These are phyloP conservation scores for Trematomus bernacchii DNA, from an alignment of 2,797 vertebrate species.

Conservation along the genomic window DNA sequence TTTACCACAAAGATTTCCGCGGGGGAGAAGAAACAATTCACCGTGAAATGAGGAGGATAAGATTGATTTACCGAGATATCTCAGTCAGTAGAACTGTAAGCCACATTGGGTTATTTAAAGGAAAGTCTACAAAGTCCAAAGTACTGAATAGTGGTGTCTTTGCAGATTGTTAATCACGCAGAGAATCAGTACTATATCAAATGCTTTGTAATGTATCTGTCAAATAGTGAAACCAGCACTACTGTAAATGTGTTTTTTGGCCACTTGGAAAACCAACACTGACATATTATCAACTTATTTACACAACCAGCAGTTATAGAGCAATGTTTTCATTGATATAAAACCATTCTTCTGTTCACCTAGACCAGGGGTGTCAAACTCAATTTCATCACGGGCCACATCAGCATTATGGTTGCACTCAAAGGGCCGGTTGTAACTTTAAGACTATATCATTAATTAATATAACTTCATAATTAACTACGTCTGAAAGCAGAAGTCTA, in stretches of 20 bases:
- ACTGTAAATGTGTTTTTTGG: neutral
- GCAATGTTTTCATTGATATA: too few species aligned
- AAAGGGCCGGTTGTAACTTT: too few species aligned
- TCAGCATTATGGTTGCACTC: too few species aligned
- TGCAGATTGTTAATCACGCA: neutral
- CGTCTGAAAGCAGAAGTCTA: too few species aligned
- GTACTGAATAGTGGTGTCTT: conserved; percentile 1
- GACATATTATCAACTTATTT: too few species aligned
- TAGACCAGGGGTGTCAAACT: too few species aligned
- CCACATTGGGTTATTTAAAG: conserved; percentile 42
- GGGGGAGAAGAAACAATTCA: conserved; percentile 63
- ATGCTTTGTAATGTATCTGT: neutral
- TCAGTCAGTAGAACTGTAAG: conserved; percentile 14
- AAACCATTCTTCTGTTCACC: too few species aligned
- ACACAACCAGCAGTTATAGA: too few species aligned
- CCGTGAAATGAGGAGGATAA: conserved; percentile 60
- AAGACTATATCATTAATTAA: too few species aligned
- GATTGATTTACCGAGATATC: conserved; percentile 59
- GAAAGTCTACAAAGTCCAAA: conserved; percentile 3
- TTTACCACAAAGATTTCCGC: conserved; percentile 49
- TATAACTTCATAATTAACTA: too few species aligned
- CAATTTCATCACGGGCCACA: too few species aligned
- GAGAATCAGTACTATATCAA: neutral
- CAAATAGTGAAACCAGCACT: neutral
- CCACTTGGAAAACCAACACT: neutral